A percentile compares a stretch with the other conserved stretches of the same genome.
Evolutionary conservation across 1,140 invertebrate genomes (phyloP).

Genomic region (Neoseiulus cucumeris): DNA sequence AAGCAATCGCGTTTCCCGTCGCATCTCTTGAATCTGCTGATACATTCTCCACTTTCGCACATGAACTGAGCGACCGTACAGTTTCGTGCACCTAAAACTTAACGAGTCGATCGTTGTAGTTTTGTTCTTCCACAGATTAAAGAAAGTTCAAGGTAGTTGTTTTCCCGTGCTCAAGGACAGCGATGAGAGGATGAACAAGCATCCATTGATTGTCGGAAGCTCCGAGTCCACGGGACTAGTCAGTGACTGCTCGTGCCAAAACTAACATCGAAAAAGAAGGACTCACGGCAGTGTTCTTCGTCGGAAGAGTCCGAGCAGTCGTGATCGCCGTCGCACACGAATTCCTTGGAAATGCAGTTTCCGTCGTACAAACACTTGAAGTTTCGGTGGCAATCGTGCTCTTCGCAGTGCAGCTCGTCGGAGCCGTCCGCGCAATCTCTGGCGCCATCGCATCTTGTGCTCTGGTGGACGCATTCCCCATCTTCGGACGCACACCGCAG

Average conservation of each 20-base stretch:
- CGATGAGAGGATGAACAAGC: not conserved
- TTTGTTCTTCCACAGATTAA: too few species aligned
- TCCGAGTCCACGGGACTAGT: not conserved
- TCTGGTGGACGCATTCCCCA: too few species aligned
- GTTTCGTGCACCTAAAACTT: not conserved
- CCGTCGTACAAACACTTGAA: conserved; percentile 31
- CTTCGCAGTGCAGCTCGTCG: not conserved
- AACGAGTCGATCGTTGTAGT: too few species aligned
- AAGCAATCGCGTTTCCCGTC: not conserved
- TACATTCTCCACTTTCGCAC: not conserved
- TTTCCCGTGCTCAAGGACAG: too few species aligned
- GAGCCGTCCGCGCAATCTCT: not conserved
- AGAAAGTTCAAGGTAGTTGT: too few species aligned
- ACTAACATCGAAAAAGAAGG: not conserved
- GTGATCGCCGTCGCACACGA: conserved; percentile 54
- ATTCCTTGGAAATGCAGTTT: conserved; percentile 55
- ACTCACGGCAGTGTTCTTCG: conserved; percentile 23
- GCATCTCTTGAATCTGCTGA: not conserved
- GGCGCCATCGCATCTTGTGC: not conserved
- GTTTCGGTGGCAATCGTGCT: not conserved
- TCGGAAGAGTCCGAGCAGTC: conserved; percentile 44
- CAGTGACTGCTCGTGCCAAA: not conserved
- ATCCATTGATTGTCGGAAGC: not conserved
- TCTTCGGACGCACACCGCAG: too few species aligned
- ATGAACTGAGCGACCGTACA: not conserved